Evolutionary conservation across 2,888 invertebrate genomes (phyloP), one percentile per base, ranked within the genome.

Genomic region (Meandrusa payeni): DNA sequence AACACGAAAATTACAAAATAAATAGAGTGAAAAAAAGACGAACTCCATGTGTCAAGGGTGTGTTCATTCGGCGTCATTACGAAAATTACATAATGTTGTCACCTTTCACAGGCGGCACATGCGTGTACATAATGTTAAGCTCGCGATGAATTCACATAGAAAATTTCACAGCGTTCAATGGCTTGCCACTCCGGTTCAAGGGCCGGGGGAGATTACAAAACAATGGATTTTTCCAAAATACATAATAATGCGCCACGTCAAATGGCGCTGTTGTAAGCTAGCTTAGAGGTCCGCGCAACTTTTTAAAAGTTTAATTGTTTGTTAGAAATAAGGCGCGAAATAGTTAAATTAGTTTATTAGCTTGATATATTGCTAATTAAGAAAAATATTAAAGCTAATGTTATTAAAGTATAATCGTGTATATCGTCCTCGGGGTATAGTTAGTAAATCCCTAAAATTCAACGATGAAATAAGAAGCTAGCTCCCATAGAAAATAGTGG

Each of bases 151-250:
- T 54, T 51, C 59, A 61, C 68, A 71, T 72, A 68, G 68, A 64
- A 56, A 69, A 61, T 61, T 65, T 62, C 61, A 63, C 58, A 53
- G 65, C 65, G 67, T 68, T 76, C 71, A 73, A 76, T 73, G 64
- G 60, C 62, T 54, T 57, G 63, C 62, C 73, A 63, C 82, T 81
- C 55, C 58, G 77, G 29, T 46, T 68, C 69, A 59, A 80, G 81
- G 50, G 67, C 69, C 61, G 50, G 66, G 80, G 81, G 80, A 77
- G 86, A 86, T 86, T 78, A 81, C 76, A 71, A 85, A 83, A 87
- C 86, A 87, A 86, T 83, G 59, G 76, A 74, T 73, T 82, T 78
- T 81, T 82, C 77, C 83, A 75, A 86, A 87, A 87, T 85, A 85
- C 83, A 85, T 85, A 85, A 86, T 85, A 86, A 83, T 78, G 75